A percentile compares a stretch with the other conserved stretches of the same genome.
Conservation (phyloP, 1,140 invertebrate genomes). For the Calliphora vicina region DNA sequence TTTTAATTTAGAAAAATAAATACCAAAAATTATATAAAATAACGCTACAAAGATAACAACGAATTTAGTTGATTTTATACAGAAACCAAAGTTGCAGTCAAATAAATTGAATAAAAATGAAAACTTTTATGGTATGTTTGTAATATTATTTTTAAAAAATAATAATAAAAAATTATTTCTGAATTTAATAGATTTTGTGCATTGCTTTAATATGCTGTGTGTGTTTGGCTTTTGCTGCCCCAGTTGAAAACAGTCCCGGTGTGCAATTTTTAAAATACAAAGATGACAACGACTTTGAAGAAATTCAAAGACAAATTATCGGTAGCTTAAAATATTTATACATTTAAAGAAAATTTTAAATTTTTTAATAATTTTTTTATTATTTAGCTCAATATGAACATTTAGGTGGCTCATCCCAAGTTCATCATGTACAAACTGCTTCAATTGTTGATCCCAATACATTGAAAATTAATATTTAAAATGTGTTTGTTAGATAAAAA, state of each 20-base stretch:
- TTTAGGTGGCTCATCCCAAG: constrained; percentile 44
- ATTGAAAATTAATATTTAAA: constrained; percentile 48
- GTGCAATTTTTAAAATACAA: constrained; percentile 48
- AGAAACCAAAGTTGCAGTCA: background rate
- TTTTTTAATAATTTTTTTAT: background rate
- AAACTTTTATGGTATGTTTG: constrained; percentile 30
- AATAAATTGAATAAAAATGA: constrained; percentile 24
- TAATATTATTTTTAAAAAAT: background rate
- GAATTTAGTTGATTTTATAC: background rate
- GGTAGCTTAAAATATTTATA: constrained; percentile 31
- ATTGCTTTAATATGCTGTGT: background rate
- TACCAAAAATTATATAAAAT: constrained; percentile 8
- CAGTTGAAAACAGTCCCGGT: constrained; percentile 39
- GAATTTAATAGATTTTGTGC: background rate
- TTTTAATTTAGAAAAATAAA: background rate
- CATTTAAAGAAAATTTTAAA: too few species aligned
- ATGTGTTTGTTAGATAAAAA: background rate
- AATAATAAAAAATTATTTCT: background rate
- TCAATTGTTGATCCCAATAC: constrained; percentile 45
- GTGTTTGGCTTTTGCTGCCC: constrained; percentile 6
- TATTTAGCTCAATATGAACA: constrained; percentile 50
- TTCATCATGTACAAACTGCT: constrained; percentile 47
- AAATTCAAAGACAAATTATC: constrained; percentile 50
- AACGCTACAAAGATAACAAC: background rate
- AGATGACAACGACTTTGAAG: constrained; percentile 51